A percentile compares a stretch with the other conserved stretches of the same genome.
These are phyloP conservation scores for Pseudomyrmex gracilis DNA, from an alignment of 1,140 invertebrate genomes.

Conservation along the genomic window DNA sequence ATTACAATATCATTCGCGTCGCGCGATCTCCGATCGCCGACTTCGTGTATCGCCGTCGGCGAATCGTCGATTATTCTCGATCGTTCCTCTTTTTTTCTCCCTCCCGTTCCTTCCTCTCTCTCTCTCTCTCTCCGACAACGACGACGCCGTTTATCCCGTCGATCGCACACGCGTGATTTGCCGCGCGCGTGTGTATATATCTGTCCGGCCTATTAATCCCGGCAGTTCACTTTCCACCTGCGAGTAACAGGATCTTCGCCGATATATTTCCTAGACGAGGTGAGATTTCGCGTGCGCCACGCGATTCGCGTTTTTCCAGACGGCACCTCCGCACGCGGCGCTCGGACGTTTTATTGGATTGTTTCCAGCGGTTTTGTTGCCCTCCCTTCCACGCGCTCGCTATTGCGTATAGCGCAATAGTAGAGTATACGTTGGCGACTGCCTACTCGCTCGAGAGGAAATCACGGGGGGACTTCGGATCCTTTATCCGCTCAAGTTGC, in stretches of 20 bases:
- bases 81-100: slow-evolving; percentile 13
- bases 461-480: neutral
- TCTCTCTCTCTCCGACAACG: too few relatives aligned
- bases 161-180: slow-evolving; percentile 28
- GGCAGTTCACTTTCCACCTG: slow-evolving; percentile 78
- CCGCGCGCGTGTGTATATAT: neutral
- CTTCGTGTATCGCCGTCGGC: slow-evolving; percentile 50
- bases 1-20: slow-evolving; percentile 58
- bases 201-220: slow-evolving; percentile 71
- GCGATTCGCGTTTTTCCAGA: slow-evolving; percentile 66
- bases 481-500: neutral
- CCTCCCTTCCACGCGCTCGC: neutral
- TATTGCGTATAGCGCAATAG: neutral
- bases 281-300: slow-evolving; percentile 71
- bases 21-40: slow-evolving; percentile 30
- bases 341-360: slow-evolving; percentile 17
- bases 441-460: neutral
- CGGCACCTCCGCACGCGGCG: slow-evolving; percentile 6
- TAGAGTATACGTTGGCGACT: neutral
- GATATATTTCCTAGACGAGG: slow-evolving; percentile 72
- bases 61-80: slow-evolving; percentile 29
- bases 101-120: too few relatives aligned
- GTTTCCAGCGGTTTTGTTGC: slow-evolving; percentile 3
- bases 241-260: slow-evolving; percentile 78
- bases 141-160: neutral